Evolutionary conservation across 2,113 vertebrate genomes (phyloP).

Genomic region (Paracanthobrama guichenoti): DNA sequence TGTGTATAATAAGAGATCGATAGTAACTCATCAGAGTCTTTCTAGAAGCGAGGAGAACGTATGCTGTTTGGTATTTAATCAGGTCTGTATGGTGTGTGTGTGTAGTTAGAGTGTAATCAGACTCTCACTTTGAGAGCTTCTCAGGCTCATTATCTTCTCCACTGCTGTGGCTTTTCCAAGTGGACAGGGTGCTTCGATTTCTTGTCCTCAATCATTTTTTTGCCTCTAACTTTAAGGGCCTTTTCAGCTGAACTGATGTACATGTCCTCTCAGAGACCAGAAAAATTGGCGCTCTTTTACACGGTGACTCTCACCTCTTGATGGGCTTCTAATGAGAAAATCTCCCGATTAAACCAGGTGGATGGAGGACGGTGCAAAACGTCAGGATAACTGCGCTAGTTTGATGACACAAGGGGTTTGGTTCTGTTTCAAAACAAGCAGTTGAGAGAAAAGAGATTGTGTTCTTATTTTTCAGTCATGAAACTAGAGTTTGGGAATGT

Average conservation of each 20-base stretch:
- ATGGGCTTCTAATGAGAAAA: constrained; percentile 12
- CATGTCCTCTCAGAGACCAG: not conserved
- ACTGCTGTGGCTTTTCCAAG: not conserved
- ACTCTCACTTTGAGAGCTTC: constrained; percentile 20
- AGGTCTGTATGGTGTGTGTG: not conserved
- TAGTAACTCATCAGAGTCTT: constrained; percentile 11
- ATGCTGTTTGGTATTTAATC: not conserved
- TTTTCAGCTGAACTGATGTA: constrained; percentile 13
- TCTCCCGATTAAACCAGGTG: not conserved
- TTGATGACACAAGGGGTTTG: not conserved
- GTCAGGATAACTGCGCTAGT: not conserved
- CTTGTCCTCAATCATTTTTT: constrained; percentile 13
- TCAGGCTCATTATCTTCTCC: constrained; percentile 19
- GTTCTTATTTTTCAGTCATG: not conserved
- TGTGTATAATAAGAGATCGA: not conserved
- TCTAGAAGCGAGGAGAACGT: not conserved
- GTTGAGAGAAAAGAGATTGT: not conserved
- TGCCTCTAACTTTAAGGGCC: constrained; percentile 8
- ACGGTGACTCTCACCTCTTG: not conserved
- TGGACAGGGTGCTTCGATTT: constrained; percentile 24
- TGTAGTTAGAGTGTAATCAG: not conserved
- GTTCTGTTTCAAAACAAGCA: not conserved
- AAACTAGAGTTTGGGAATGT: not conserved
- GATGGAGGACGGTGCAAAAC: not conserved
- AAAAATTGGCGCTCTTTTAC: not conserved